Evolutionary conservation across 2,888 invertebrate species (phyloP), one percentile per base, ranked within the genome.

Genomic region (Taenaris catops): DNA sequence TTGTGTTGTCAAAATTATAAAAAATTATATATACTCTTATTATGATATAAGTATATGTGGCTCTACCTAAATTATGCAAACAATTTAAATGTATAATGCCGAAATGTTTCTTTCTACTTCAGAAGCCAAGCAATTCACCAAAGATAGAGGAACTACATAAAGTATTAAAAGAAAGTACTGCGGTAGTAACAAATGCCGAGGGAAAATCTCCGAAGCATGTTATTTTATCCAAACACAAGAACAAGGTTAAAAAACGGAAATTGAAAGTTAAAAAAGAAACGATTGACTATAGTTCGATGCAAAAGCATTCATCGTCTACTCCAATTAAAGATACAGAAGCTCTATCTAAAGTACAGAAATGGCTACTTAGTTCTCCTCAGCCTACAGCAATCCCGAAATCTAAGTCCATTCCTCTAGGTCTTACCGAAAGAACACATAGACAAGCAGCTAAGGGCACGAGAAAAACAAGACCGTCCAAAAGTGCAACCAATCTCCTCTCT

Each of bases 321-420:
- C 88, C 88, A 9, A 83, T 84, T 25, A 89, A 88, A 53, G 89
- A 90, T 47, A 88, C 79, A 3, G 88, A 89, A 52, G 83, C 89
- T 7, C 80, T 58, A 71, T 93, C 93, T 8, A 95, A 95, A 73
- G 95, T 95, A n/a, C 93, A 95, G 55, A 93, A 93, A 53, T 95
- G 95, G 95, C 74, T 95, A 33, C 70, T 95, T 32, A 94, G 93
- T 44, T 93, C 94, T 0, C 93, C 92, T 32, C 83, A 87, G 50
- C 87, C 88, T 1, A 72, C 89, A 8, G 80, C 71, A 28, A 87
- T 95, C 56, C 92, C 94, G 4, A 95, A 95, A 69, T 95, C 95
- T 16, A 95, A 95, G 65, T 95, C 95, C 1, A 95, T 94, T 1
- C 95, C 95, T 0, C 91, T 93, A 1, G 92, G 92, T 9, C 86